Evolutionary conservation across 2,797 vertebrate genomes (phyloP).

Genomic region (Cebuella pygmaea): DNA sequence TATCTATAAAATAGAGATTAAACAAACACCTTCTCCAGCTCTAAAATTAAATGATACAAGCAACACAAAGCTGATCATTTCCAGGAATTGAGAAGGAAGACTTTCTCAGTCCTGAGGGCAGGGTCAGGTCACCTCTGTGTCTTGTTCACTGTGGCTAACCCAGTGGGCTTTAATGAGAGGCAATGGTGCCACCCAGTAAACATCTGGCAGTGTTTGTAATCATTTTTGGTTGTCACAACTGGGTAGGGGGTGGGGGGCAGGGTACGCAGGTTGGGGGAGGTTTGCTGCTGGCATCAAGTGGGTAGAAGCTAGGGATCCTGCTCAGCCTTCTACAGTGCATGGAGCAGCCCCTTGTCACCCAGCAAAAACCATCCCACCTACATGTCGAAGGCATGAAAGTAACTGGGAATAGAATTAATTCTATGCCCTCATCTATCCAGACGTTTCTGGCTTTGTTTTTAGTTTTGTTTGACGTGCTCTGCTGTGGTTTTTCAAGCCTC

Average conservation of each 20-base stretch:
- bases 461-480: neutral
- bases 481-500: neutral
- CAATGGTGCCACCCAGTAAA: accelerated
- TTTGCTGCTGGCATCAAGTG: accelerated
- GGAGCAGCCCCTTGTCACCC: accelerated
- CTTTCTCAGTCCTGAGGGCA: neutral
- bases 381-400: neutral
- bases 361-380: neutral
- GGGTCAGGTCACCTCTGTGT: neutral
- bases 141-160: neutral
- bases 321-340: accelerated
- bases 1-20: neutral
- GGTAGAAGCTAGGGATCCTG: neutral
- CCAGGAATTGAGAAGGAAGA: neutral
- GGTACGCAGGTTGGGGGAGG: neutral
- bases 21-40: neutral
- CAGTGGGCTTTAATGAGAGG: too few relatives aligned
- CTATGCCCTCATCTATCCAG: neutral
- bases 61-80: neutral
- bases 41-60: neutral
- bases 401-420: neutral
- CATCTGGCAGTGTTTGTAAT: neutral
- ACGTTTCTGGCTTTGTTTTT: neutral
- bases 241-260: neutral
- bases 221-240: neutral